These are phyloP conservation scores for Drosophila mojavensis DNA, from an alignment of 1,140 invertebrate genomes.

Conservation along the genomic window DNA sequence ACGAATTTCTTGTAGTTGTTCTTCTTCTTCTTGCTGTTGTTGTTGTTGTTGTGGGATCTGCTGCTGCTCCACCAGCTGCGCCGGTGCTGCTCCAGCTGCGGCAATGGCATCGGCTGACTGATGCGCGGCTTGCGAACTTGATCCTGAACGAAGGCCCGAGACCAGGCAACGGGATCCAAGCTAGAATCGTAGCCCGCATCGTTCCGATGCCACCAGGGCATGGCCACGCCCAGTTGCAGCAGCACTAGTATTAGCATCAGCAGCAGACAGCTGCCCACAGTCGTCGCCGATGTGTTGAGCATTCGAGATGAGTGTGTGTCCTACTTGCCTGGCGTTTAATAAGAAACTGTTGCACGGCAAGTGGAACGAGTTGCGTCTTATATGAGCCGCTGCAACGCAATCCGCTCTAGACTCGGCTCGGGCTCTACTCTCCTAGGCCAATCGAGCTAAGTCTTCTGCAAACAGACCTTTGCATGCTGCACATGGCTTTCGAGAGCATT, in stretches of 20 bases:
- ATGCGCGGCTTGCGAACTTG: conserved; percentile 49
- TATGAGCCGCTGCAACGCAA: conserved; percentile 13
- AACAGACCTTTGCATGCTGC: conserved; percentile 33
- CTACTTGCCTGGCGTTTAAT: conserved; percentile 36
- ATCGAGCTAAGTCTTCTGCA: conserved; percentile 20
- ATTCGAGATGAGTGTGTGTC: conserved; percentile 19
- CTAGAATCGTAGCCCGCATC: conserved; percentile 67
- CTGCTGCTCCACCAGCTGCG: not conserved
- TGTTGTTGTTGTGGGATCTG: conserved; percentile 6
- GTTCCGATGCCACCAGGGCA: conserved; percentile 56
- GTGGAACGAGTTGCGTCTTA: conserved; percentile 34
- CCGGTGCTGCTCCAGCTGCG: conserved; percentile 2
- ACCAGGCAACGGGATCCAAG: conserved; percentile 74
- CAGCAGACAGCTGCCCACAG: not conserved
- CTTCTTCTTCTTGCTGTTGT: conserved; percentile 5
- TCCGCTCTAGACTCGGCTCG: not conserved
- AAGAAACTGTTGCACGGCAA: conserved; percentile 49
- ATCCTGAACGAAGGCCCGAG: conserved; percentile 69
- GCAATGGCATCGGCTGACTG: conserved; percentile 9
- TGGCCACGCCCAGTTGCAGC: conserved; percentile 17
- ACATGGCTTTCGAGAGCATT: conserved; percentile 21
- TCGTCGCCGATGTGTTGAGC: conserved; percentile 8
- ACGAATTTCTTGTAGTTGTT: conserved; percentile 32
- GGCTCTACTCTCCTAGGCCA: not conserved
- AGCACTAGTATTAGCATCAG: not conserved